Conservation (phyloP, 2,888 invertebrate genomes). For the Salticus scenicus region DNA sequence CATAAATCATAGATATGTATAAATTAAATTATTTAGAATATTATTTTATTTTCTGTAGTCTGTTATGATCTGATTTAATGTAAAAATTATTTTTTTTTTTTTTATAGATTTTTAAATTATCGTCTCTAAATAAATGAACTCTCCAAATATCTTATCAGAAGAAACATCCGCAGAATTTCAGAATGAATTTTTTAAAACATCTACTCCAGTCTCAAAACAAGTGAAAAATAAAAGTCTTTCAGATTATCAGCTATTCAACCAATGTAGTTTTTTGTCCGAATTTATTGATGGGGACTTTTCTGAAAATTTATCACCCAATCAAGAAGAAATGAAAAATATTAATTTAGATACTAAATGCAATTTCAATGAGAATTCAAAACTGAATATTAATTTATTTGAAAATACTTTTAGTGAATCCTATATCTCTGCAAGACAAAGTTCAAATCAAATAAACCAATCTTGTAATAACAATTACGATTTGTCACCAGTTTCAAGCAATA, state of each 20-base stretch:
- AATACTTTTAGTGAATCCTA: no score
- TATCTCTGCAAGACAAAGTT: not conserved
- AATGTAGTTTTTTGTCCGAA: conserved; percentile 45
- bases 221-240: not conserved
- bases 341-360: not conserved
- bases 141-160: not conserved
- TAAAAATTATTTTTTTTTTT: no score
- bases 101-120: no score
- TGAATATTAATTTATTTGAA: not conserved
- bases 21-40: no score
- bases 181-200: conserved; percentile 16
- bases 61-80: no score
- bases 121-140: no score
- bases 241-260: conserved; percentile 16
- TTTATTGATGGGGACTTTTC: conserved; percentile 39
- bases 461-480: not conserved
- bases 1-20: no score
- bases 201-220: conserved; percentile 47
- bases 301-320: conserved; percentile 29
- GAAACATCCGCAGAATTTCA: not conserved
- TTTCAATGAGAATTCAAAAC: not conserved
- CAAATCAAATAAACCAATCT: not conserved
- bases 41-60: no score
- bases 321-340: not conserved
- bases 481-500: conserved; percentile 24